Conservation (phyloP, 1,140 invertebrate species). For the Babylonia areolata region DNA sequence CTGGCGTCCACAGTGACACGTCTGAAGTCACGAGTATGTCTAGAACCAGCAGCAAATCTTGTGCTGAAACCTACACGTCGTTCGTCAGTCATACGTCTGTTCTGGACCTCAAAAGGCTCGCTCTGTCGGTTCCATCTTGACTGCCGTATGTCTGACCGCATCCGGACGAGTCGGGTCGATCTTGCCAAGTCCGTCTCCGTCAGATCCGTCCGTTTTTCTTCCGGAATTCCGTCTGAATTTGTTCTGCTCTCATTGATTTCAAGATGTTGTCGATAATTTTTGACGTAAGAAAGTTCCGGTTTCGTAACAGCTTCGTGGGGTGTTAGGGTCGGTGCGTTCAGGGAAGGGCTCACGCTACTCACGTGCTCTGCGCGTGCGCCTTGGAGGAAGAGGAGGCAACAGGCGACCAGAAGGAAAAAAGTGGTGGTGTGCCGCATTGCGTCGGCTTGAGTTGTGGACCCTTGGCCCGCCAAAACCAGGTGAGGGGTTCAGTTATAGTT, state of each 20-base stretch:
- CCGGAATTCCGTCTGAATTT: background rate
- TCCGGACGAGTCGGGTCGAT: background rate
- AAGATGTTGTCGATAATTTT: background rate
- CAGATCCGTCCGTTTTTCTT: background rate
- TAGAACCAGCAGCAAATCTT: background rate
- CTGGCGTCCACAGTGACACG: background rate
- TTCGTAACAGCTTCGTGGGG: background rate
- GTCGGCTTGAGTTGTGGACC: too few species aligned
- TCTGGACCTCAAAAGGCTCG: too few species aligned
- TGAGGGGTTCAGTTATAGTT: too few species aligned
- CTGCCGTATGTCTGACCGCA: background rate
- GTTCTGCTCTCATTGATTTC: background rate
- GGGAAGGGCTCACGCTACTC: conserved; percentile 18
- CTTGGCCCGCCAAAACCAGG: too few species aligned
- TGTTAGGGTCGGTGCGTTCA: conserved; percentile 1
- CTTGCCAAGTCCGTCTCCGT: conserved; percentile 27
- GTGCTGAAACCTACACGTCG: background rate
- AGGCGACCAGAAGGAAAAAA: conserved; percentile 32
- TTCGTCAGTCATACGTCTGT: background rate
- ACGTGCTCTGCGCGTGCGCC: conserved; percentile 29
- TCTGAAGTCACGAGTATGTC: background rate
- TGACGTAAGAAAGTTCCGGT: background rate
- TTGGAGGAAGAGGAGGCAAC: conserved; percentile 31
- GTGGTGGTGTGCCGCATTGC: conserved; percentile 26
- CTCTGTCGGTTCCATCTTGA: background rate